Evolutionary conservation across 2,888 invertebrate genomes (phyloP), one percentile per base, ranked within the genome.

Genomic region (Cistogaster globosa): DNA sequence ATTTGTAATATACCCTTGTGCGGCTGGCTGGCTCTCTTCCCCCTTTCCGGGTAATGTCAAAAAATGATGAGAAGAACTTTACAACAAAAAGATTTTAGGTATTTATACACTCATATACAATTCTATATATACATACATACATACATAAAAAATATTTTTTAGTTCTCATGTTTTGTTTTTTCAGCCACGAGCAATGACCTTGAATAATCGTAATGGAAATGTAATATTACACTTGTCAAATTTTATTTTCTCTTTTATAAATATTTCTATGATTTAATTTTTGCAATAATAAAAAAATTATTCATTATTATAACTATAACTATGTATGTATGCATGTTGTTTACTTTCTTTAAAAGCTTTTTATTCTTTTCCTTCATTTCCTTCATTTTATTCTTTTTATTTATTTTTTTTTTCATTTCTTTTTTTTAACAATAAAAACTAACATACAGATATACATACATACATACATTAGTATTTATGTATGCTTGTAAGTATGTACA

Each of bases 141-240:
- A 48, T 57, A 45, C 2, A 48, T 63, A 55, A 8, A 45, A 42
- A n/a, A 4, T 48, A 8, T 22, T 69, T 14, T 62, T 36, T 48
- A 48, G 12, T 48, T 48, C 26, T 68, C 32, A 65, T 48, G 6
- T 32, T 32, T n/a, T 62, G 36, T 18, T 65, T 51, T 16, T 55
- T 58, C 58, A 67, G 86, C 83, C 86, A 81, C 86, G 86, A 67
- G 86, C 83, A 85, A 81, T 86, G 86, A 89, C 89, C 89, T 89
- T 89, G 89, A 87, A 78, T 87, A 11, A 57, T 67, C 26, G 9
- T 67, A 38, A 57, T 48, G 32, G 26, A 57, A 20, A 20, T 76
- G 65, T 77, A 51, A 68, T 36, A 67, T 58, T 77, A 67, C 67
- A 67, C 51, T 26, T 67, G 48, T 36, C 20, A 63, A 32, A 11